Evolutionary conservation across 2,113 vertebrate genomes (phyloP), one percentile per base, ranked within the genome.

Genomic region (Capreolus pygargus): DNA sequence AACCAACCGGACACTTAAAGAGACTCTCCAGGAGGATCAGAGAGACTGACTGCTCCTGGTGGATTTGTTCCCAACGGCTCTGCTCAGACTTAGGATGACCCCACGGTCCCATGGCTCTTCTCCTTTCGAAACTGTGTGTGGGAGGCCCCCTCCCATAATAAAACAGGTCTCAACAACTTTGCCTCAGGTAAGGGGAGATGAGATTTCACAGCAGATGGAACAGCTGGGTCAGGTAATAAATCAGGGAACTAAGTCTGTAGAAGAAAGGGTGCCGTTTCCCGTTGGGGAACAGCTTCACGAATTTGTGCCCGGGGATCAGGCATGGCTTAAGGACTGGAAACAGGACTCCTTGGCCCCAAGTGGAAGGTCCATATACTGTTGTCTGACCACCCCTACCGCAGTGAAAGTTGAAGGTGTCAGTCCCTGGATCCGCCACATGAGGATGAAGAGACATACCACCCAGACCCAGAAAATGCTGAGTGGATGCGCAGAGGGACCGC

Each of bases 21-120:
- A 36, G n/a, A 70, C n/a, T 36, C 67, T 36, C 19, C 67, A 36
- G 3, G 19, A 1, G 9, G 9, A 5, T 70, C 67, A 70, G 0
- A 36, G 67, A 70, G n/a, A 36, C 9, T 70, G 67, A 70, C 67
- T 36, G n/a, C 67, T 36, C 64, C 64, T 19, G 64, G 4, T 0
- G 1, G 17, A 10, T 17, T 11, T 36, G 67, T 3, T 70, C 23
- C 67, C 1, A 2, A 70, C 0, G 1, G n/a, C 19, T 70, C 67
- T 70, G 67, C 67, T 70, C 67, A 36, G 67, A 70, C n/a, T 70
- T 7, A 70, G 9, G 64, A 70, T 36, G n/a, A 70, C n/a, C 64
- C 17, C 64, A 23, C 0, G n/a, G 19, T 21, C n/a, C n/a, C n/a
- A 70, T 0, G 36, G 19, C n/a, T 70, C 21, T 6, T 70, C 64